A percentile compares a stretch with the other conserved stretches of the same genome.
phyloP scores from a whole-genome alignment of 2,113 vertebrate species.

The Pseudorhombus dupliciocellatus region DNA sequence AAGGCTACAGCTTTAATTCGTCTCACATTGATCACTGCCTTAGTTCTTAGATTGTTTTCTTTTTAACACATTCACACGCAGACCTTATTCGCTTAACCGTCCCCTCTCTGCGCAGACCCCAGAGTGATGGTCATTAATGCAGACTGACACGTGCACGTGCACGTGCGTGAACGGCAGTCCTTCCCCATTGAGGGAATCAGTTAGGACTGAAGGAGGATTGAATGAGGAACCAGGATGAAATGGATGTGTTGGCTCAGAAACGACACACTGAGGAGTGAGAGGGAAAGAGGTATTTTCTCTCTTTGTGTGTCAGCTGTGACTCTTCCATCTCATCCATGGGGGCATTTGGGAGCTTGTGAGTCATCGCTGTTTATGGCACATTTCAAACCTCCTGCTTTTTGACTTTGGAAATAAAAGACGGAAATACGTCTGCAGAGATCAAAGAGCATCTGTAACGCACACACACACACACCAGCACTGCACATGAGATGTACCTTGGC shows the following conservation, averaged over 20 bases:
- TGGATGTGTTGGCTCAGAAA: constrained; percentile 16
- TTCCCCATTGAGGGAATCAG: constrained; percentile 17
- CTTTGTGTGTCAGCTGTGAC: constrained; percentile 27
- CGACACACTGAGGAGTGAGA: background rate
- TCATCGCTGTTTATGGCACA: constrained; percentile 50
- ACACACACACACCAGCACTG: background rate
- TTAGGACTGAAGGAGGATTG: background rate
- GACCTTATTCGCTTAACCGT: background rate
- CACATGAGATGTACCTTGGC: too few relatives aligned
- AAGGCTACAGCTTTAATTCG: background rate
- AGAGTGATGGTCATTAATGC: constrained; percentile 23
- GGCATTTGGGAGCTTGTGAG: constrained; percentile 48
- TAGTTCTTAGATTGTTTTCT: background rate
- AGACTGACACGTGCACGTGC: background rate
- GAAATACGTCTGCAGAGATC: constrained; percentile 8
- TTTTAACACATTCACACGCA: background rate
- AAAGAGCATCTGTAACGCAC: constrained; percentile 1
- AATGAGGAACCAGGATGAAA: background rate
- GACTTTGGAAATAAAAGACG: constrained; percentile 19
- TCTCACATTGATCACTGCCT: background rate
- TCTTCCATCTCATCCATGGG: constrained; percentile 34
- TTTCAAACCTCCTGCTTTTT: constrained; percentile 25
- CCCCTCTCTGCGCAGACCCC: background rate
- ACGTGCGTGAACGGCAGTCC: background rate
- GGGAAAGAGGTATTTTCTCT: constrained; percentile 6